Evolutionary conservation across 2,888 invertebrate species (phyloP).

Genomic region (Cantharis rufa): DNA sequence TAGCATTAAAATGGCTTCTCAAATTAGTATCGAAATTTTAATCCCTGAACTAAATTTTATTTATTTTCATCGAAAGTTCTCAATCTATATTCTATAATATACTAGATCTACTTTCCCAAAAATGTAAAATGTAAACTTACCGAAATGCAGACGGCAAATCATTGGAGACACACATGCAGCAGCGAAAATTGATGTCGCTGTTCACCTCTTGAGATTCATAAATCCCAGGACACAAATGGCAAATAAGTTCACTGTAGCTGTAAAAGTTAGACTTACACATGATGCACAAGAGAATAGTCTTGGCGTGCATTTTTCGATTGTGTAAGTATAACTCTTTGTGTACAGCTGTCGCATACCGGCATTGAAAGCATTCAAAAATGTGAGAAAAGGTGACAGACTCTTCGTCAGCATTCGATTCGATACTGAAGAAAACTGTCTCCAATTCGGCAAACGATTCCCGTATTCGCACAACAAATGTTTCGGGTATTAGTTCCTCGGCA

Average conservation of each 20-base stretch:
- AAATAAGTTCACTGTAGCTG: slow-evolving; percentile 84
- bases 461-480: slow-evolving; percentile 71
- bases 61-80: too few relatives aligned
- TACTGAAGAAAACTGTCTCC: slow-evolving; percentile 70
- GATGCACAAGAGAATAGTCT: slow-evolving; percentile 78
- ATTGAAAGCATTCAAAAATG: slow-evolving; percentile 84
- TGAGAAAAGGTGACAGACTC: slow-evolving; percentile 66
- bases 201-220: slow-evolving; percentile 60
- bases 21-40: too few relatives aligned
- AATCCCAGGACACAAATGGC: slow-evolving; percentile 83
- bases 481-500: slow-evolving; percentile 72
- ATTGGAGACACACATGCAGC: slow-evolving; percentile 78
- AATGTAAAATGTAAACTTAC: background rate
- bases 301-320: slow-evolving; percentile 85
- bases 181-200: slow-evolving; percentile 74
- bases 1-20: too few relatives aligned
- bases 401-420: slow-evolving; percentile 69
- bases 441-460: slow-evolving; percentile 66
- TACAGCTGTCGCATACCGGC: slow-evolving; percentile 74
- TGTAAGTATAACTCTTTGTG: slow-evolving; percentile 87
- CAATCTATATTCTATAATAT: too few relatives aligned
- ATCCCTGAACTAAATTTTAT: too few relatives aligned
- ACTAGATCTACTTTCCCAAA: background rate
- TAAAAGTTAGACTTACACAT: slow-evolving; percentile 89
- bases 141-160: slow-evolving; percentile 80